Base-by-base conservation (phyloP, 2,888 invertebrate genomes). In the Scaptomyza cyrtandrae region DNA sequence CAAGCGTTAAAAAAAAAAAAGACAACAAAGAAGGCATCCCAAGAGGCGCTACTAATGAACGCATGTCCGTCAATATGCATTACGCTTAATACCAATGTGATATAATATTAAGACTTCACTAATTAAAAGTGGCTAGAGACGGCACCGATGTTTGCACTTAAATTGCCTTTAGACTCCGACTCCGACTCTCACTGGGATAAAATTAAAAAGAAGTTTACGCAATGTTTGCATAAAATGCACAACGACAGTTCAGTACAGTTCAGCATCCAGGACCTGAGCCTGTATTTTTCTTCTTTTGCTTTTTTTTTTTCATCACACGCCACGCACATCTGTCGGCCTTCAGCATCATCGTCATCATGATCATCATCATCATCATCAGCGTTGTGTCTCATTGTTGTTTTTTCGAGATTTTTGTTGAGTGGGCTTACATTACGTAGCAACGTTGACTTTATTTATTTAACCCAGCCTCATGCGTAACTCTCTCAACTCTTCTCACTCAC, bases 21-120 rank as follows among this genome's bases (percentile, higher is more conserved):
- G 60, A 58, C 44, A 52, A 37, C 55, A 68, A 49, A 45, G 49
- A 35, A 13, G 27, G 35, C 35, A 10, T 45, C 16, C 24, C 52
- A 54, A 11, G 62, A 66, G 52, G 69, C 74, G 68, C 56, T 78
- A 66, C 76, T 78, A 81, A 81, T 80, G 79, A 81, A 79, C 65
- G 59, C 53, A 57, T 48, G 43, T 52, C 50, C 71, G 53, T 79
- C 74, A 72, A 84, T 74, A 72, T 71, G 84, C 65, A 78, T 80
- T 78, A 58, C 75, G 79, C 77, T 80, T 76, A 87, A 81, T 86
- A 80, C 80, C 87, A 83, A 83, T 70, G 78, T 75, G 86, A 86
- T 79, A 86, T 79, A 86, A 79, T 88, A 89, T 89, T 84, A 88
- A 87, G 88, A 87, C 88, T 87, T 89, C 84, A 90, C 90, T 90